These are phyloP conservation scores for Gracilinanus agilis DNA, from an alignment of 2,113 vertebrate species.

Conservation along the genomic window DNA sequence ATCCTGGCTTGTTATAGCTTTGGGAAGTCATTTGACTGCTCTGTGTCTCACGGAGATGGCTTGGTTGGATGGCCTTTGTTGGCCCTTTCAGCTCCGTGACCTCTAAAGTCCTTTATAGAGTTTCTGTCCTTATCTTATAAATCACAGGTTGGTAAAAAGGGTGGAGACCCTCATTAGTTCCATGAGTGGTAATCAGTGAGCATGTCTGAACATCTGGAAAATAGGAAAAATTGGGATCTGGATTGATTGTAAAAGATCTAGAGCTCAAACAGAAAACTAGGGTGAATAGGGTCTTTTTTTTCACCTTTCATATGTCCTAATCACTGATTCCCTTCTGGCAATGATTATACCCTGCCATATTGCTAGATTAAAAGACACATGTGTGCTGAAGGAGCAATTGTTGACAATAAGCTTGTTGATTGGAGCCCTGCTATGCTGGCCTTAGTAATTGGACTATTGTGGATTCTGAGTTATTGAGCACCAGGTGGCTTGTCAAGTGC, in stretches of 20 bases:
- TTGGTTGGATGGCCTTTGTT: background rate
- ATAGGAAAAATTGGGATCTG: background rate
- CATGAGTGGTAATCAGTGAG: background rate
- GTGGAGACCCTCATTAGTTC: background rate
- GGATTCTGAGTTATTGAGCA: slow-evolving; percentile 23
- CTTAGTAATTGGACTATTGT: slow-evolving; percentile 33
- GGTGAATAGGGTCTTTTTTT: background rate
- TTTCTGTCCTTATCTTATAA: background rate
- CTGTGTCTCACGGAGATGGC: background rate
- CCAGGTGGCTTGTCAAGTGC: slow-evolving; percentile 36
- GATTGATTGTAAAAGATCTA: background rate
- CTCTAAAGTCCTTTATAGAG: background rate
- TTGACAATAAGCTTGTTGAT: slow-evolving; percentile 15
- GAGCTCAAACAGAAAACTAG: background rate
- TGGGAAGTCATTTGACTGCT: background rate
- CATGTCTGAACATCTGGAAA: background rate
- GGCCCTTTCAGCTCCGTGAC: background rate
- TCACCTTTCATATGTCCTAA: slow-evolving; percentile 21
- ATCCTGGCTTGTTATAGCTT: background rate
- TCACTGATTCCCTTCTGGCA: slow-evolving; percentile 45
- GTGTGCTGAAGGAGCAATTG: background rate
- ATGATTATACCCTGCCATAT: background rate
- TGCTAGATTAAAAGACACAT: slow-evolving; percentile 29
- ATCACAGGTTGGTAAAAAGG: background rate
- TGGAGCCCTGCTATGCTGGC: background rate